A percentile compares a stretch with the other conserved stretches of the same genome.
phyloP scores from a whole-genome alignment of 2,113 vertebrate genomes.

The Rallus limicola region DNA sequence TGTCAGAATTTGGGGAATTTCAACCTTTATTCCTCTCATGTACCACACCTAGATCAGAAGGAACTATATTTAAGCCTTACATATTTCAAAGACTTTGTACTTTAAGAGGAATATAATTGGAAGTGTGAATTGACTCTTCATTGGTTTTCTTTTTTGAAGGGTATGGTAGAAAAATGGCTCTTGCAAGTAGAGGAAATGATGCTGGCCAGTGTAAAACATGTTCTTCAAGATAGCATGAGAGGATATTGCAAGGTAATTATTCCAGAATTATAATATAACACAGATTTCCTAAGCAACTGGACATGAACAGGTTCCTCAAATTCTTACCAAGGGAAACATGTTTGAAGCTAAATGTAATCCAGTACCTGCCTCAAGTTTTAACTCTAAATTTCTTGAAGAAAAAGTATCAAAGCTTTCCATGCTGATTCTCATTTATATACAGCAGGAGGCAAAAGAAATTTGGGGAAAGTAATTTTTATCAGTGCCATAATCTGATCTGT shows the following conservation, averaged over 20 bases:
- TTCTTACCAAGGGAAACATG: background rate
- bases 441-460: background rate
- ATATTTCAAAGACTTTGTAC: background rate
- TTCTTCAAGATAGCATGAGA: constrained; percentile 80
- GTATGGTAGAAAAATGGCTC: constrained; percentile 96
- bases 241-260: constrained; percentile 82
- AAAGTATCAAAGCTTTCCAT: background rate
- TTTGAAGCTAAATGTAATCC: background rate
- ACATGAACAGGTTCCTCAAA: background rate
- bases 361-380: background rate
- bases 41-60: background rate
- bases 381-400: background rate
- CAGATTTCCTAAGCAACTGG: background rate
- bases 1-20: background rate
- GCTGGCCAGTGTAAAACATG: constrained; percentile 83
- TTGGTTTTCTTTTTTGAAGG: constrained; percentile 69
- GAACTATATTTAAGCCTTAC: background rate
- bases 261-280: background rate
- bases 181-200: constrained; percentile 88
- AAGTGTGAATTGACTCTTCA: background rate
- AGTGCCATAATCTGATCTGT: background rate
- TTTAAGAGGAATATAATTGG: background rate
- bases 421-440: background rate
- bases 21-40: background rate
- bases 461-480: background rate